Conservation (phyloP, 2,797 vertebrate species). For the Cossypha caffra region DNA sequence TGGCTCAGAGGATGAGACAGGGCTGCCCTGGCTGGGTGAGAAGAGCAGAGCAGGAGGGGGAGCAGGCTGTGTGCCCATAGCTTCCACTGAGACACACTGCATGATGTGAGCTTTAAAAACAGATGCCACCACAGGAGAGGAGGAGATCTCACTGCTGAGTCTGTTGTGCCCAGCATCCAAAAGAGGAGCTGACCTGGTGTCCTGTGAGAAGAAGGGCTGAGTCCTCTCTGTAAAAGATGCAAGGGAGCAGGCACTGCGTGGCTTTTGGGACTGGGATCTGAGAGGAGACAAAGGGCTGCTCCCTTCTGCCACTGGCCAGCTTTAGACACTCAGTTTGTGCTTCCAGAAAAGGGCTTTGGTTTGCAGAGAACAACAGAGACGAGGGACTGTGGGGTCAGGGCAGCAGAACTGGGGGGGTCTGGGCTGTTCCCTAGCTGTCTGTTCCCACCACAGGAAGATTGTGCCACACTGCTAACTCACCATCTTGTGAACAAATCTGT, state of each 20-base stretch:
- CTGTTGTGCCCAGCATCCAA: not conserved
- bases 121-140: rapidly evolving
- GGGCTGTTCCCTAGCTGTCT: not conserved
- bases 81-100: not conserved
- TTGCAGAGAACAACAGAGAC: not conserved
- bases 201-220: not conserved
- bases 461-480: not conserved
- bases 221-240: not conserved
- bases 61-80: rapidly evolving
- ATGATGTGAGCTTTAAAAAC: not conserved
- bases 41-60: not conserved
- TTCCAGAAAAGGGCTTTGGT: not conserved
- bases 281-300: not conserved
- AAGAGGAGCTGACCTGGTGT: not conserved
- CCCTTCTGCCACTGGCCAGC: not conserved
- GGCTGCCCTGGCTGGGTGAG: not conserved
- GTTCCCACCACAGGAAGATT: not conserved
- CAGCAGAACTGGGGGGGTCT: not conserved
- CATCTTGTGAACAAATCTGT: rapidly evolving
- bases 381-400: not conserved
- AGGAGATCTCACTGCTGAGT: not conserved
- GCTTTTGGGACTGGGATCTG: not conserved
- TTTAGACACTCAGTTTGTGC: not conserved
- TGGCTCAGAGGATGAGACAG: not conserved
- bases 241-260: not conserved